A percentile compares a stretch with the other conserved stretches of the same genome.
phyloP scores from a whole-genome alignment of 2,888 invertebrate species.

The Falcaria lacertinaria region DNA sequence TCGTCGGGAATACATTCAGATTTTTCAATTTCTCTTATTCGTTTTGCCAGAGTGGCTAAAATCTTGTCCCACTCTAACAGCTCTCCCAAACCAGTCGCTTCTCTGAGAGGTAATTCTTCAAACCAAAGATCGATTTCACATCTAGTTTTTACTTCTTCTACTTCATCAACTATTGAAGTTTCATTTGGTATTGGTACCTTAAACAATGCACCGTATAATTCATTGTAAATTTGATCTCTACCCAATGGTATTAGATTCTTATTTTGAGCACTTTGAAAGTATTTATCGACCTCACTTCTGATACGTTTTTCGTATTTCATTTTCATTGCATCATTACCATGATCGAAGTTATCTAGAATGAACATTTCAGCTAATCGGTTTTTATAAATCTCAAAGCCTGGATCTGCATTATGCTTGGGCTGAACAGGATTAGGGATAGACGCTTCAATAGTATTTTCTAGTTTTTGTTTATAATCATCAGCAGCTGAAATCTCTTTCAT shows the following conservation, averaged over 20 bases:
- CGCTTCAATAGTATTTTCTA: conserved; percentile 43
- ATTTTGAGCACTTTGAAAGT: conserved; percentile 34
- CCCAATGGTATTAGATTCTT: conserved; percentile 36
- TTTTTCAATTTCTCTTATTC: conserved; percentile 46
- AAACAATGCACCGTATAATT: conserved; percentile 43
- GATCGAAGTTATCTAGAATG: conserved; percentile 56
- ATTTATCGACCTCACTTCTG: conserved; percentile 38
- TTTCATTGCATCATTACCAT: conserved; percentile 38
- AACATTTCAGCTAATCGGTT: conserved; percentile 46
- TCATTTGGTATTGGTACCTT: conserved; percentile 46
- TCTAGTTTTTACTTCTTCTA: conserved; percentile 52
- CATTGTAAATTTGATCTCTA: conserved; percentile 45
- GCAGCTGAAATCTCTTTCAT: conserved; percentile 38
- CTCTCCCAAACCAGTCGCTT: conserved; percentile 25
- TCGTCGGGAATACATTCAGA: conserved; percentile 24
- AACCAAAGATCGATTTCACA: conserved; percentile 53
- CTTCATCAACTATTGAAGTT: conserved; percentile 34
- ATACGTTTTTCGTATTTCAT: conserved; percentile 39
- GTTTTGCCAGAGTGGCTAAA: conserved; percentile 39
- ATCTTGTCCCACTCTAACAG: conserved; percentile 43
- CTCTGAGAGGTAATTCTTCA: conserved; percentile 38
- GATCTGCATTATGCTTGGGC: conserved; percentile 26
- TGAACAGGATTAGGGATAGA: conserved; percentile 40
- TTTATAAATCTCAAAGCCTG: conserved; percentile 55
- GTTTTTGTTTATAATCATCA: conserved; percentile 41